phyloP scores from a whole-genome alignment of 30 jellyfish, hydroid and myxozoan genomes.

The Aurelia sp. region DNA sequence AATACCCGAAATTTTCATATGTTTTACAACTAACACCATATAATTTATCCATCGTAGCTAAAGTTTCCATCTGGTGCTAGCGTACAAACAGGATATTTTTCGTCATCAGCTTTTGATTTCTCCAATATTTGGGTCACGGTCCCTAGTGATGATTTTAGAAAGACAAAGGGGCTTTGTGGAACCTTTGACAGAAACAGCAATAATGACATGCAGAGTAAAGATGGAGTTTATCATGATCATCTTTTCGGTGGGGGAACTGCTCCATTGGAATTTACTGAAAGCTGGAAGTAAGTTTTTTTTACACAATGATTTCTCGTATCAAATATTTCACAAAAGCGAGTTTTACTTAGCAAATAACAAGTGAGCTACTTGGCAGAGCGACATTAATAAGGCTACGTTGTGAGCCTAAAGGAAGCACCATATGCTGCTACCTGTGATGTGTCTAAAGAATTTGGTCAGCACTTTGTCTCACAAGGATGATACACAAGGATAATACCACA shows the following conservation, averaged over 20 bases:
- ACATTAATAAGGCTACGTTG: no score
- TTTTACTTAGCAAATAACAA: no score
- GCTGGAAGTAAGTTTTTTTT: constrained; percentile 73
- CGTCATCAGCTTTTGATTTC: background rate
- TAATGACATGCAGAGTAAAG: constrained; percentile 64
- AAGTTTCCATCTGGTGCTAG: constrained; percentile 12
- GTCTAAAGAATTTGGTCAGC: no score
- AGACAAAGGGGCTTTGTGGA: constrained; percentile 90
- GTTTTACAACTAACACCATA: background rate
- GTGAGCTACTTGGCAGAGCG: no score
- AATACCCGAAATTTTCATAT: background rate
- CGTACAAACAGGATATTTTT: background rate
- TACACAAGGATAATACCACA: no score
- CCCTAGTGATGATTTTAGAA: constrained; percentile 75
- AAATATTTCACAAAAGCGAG: no score
- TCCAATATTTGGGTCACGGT: constrained; percentile 71
- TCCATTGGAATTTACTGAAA: constrained; percentile 61
- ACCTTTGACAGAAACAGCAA: constrained; percentile 65
- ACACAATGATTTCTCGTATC: no score
- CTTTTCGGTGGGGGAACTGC: constrained; percentile 31
- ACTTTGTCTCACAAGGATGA: no score
- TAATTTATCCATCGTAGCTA: background rate
- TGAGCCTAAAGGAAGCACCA: no score
- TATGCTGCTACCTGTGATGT: no score
- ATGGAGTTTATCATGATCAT: constrained; percentile 18